Evolutionary conservation across 2,113 vertebrate genomes (phyloP).

Genomic region (Nycticebus coucang): DNA sequence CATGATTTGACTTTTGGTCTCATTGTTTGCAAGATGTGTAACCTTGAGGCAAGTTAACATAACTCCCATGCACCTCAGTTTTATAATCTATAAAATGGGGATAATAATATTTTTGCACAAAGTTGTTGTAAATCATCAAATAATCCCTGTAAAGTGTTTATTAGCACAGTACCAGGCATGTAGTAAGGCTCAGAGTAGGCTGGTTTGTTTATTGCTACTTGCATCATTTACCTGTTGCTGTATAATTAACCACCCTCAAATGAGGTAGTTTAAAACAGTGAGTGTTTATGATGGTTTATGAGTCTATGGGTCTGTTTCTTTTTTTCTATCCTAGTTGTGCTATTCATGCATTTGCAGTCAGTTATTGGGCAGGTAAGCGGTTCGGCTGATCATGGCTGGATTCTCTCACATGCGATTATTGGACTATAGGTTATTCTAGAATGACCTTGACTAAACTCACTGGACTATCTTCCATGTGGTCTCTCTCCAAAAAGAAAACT

Average conservation of each 20-base stretch:
- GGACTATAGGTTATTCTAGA: background rate
- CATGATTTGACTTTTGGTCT: constrained; percentile 24
- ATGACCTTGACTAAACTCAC: background rate
- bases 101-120: constrained; percentile 16
- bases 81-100: background rate
- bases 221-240: background rate
- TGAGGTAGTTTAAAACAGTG: background rate
- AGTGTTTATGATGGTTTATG: background rate
- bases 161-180: constrained; percentile 9
- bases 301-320: background rate
- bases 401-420: background rate
- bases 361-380: background rate
- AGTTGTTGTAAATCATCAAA: constrained; percentile 49
- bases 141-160: background rate
- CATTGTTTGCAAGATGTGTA: background rate
- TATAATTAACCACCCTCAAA: background rate
- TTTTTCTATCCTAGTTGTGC: background rate
- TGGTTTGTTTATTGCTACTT: constrained; percentile 32
- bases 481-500: background rate
- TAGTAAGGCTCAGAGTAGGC: background rate
- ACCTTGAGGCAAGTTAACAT: background rate
- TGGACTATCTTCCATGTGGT: background rate
- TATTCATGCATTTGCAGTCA: constrained; percentile 6
- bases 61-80: background rate
- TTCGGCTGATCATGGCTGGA: background rate